Evolutionary conservation across 2,797 vertebrate genomes (phyloP), one percentile per base, ranked within the genome.

Genomic region (Xenopus petersii): DNA sequence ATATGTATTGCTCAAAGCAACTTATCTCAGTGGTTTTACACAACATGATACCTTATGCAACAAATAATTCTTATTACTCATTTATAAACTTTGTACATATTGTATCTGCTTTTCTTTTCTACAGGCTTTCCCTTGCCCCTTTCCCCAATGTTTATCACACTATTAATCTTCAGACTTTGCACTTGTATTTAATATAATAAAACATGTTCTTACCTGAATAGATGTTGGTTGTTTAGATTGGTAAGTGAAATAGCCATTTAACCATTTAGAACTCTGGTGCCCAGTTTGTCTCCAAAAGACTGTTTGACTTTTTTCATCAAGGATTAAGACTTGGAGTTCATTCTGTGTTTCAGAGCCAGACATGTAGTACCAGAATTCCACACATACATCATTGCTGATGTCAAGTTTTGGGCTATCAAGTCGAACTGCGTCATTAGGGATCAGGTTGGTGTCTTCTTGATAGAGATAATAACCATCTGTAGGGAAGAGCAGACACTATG

Each of bases 281-380:
- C 81, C 84, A 42, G 79, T 85, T 51, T 81, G 87, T 51, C 75
- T 80, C 95, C 95, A 95, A 55, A 93, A 76, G 67, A 83, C 33
- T 3, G 55, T 75, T 55, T 82, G 83, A 26, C 80, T 67, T 33
- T 8, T 36, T 11, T 65, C 83, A 70, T 84, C 85, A 70, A 84
- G 85, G 17, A 94, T 67, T 30, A 92, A 60, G 66, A 87, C 86
- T 26, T 69, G 86, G 17, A 94, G 83, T 69, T 91, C 85, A 67
- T 90, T 88, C 86, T 81, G 60, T 63, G 83, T 49, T 84, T 87
- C 67, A 61, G 85, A 75, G 21, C 83, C 84, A 13, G 87, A 88
- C 81, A 87, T 84, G 49, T 91, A 88, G 79, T 93, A 94, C 94
- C 93, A 94, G 82, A 96, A 95, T 79, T 96, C 93, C 47, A 96